Evolutionary conservation across 1,140 invertebrate species (phyloP).

Genomic region (Mylabris phalerata): DNA sequence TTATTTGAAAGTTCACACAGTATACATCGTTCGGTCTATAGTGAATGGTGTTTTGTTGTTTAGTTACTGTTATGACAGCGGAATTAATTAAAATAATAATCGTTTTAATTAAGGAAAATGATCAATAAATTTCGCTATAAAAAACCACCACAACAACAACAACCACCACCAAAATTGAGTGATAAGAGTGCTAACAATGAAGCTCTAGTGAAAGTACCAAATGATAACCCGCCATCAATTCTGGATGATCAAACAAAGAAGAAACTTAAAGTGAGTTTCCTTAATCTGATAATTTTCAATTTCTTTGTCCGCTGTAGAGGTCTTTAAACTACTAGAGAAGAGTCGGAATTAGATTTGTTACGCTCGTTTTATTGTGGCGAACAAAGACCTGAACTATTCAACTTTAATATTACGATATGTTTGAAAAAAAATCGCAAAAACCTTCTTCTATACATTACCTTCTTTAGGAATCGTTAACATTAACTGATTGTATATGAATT

Average conservation of each 20-base stretch:
- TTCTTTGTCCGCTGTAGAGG: background rate
- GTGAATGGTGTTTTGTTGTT: constrained; percentile 20
- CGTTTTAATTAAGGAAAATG: constrained; percentile 21
- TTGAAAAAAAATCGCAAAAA: no score
- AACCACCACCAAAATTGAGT: constrained; percentile 10
- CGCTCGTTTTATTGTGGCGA: constrained; percentile 1
- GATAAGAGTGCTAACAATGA: constrained; percentile 12
- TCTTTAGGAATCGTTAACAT: no score
- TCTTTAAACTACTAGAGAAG: no score
- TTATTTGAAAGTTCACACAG: constrained; percentile 17
- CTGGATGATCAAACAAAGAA: constrained; percentile 24
- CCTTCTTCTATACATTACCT: no score
- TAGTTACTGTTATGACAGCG: no score
- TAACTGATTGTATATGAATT: no score
- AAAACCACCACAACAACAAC: constrained; percentile 21
- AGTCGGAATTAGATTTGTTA: no score
- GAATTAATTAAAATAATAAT: background rate
- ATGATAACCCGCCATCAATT: background rate
- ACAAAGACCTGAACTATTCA: background rate
- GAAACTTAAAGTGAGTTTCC: constrained; percentile 28
- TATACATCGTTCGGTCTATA: constrained; percentile 9
- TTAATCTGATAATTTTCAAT: background rate
- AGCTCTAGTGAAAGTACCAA: background rate
- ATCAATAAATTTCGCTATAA: constrained; percentile 36
- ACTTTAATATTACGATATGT: background rate